A percentile compares a stretch with the other conserved stretches of the same genome.
Evolutionary conservation across 2,888 invertebrate species (phyloP).

Genomic region (Eretmocerus hayati): DNA sequence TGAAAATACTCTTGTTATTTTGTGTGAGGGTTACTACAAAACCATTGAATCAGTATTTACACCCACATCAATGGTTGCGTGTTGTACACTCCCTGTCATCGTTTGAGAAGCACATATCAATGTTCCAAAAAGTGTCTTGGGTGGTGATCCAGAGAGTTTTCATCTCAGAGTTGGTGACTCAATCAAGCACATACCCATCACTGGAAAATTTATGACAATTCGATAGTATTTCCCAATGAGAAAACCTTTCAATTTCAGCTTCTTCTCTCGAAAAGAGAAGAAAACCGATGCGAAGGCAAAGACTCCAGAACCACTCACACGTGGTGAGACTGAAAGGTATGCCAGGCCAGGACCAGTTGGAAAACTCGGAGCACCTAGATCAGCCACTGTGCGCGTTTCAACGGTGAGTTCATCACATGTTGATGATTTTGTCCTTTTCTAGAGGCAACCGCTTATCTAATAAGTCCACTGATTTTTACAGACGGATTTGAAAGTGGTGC

Average conservation of each 20-base stretch:
- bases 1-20: no score
- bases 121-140: no score
- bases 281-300: slow-evolving; percentile 55
- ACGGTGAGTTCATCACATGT: slow-evolving; percentile 33
- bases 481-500: slow-evolving; percentile 57
- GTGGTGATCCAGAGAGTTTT: no score
- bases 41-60: no score
- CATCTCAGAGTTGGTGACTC: no score
- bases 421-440: no score
- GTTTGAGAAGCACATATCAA: no score
- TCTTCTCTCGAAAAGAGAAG: slow-evolving; percentile 74
- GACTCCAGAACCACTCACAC: slow-evolving; percentile 61
- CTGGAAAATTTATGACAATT: not conserved
- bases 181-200: not conserved
- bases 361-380: slow-evolving; percentile 24
- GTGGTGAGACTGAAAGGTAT: slow-evolving; percentile 37
- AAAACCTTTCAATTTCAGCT: slow-evolving; percentile 53
- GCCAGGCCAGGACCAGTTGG: slow-evolving; percentile 27
- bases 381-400: slow-evolving; percentile 44
- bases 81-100: no score
- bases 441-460: not conserved
- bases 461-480: slow-evolving; percentile 27
- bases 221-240: no score
- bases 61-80: no score
- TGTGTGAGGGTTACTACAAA: no score